A percentile compares a stretch with the other conserved stretches of the same genome.
phyloP scores from a whole-genome alignment of 2,797 vertebrate species.

The Eulemur rubriventer region DNA sequence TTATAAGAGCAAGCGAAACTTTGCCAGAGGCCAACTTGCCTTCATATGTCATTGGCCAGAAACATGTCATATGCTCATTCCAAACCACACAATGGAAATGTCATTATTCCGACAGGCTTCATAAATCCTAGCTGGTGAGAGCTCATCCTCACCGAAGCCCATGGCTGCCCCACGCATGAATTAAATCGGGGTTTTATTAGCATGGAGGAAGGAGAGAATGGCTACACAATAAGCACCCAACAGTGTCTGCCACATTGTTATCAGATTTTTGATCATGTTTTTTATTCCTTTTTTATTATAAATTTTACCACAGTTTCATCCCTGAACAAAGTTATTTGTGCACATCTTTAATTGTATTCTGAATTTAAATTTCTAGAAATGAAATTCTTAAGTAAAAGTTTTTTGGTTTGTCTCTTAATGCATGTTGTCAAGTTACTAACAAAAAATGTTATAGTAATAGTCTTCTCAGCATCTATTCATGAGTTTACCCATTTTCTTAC shows the following conservation, averaged over 20 bases:
- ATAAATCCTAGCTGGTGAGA: background rate
- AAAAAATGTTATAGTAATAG: background rate
- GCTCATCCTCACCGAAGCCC: background rate
- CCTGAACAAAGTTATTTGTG: background rate
- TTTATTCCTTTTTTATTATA: background rate
- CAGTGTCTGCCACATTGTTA: background rate
- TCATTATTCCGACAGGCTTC: background rate
- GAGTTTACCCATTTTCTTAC: background rate
- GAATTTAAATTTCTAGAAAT: background rate
- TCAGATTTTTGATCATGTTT: background rate
- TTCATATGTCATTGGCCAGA: background rate
- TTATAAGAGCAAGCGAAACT: background rate
- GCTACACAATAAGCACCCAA: background rate
- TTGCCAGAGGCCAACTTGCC: background rate
- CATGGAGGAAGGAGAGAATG: background rate
- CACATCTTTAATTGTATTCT: background rate
- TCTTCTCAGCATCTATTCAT: background rate
- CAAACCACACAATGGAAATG: background rate
- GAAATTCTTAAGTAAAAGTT: background rate
- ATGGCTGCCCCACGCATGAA: background rate
- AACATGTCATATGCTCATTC: constrained; percentile 43
- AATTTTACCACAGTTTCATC: background rate
- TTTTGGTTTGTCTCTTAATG: background rate
- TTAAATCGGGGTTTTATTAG: background rate
- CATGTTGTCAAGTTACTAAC: background rate